A percentile compares a stretch with the other conserved stretches of the same genome.
Conservation (phyloP, 1,140 invertebrate genomes). For the Venustaconcha ellipsiformis region DNA sequence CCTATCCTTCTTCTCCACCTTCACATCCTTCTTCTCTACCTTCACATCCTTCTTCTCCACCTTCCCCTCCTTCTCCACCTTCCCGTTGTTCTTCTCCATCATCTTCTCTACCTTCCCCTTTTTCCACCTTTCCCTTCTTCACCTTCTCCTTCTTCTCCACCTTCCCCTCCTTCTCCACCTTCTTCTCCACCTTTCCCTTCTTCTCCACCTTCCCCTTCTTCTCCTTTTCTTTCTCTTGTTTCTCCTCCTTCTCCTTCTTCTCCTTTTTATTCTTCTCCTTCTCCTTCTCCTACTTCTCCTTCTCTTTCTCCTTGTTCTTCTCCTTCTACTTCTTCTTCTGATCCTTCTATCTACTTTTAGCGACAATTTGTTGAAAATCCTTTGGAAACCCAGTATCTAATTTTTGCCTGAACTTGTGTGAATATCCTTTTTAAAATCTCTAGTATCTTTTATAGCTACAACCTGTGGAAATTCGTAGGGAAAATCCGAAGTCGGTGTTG, state of each 20-base stretch:
- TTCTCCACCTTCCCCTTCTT: neutral
- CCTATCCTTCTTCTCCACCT: constrained; percentile 1
- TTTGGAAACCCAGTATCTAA: no score
- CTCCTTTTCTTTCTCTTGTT: neutral
- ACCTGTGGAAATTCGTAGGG: no score
- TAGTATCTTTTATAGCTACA: no score
- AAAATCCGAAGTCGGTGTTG: no score
- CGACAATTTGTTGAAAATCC: no score
- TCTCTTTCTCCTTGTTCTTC: no score
- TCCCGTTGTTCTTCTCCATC: no score
- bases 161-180: neutral
- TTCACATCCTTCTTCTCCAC: neutral
- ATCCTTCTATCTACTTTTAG: no score
- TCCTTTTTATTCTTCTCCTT: neutral
- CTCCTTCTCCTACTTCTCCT: neutral
- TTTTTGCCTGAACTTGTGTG: no score
- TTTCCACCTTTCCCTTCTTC: neutral
- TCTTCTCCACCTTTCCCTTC: neutral
- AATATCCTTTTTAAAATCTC: no score
- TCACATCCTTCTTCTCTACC: neutral
- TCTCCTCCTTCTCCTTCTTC: constrained; percentile 1
- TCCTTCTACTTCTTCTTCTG: neutral
- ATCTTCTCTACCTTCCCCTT: no score
- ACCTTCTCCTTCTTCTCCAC: neutral
- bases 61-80: neutral